phyloP scores from a whole-genome alignment of 2,888 invertebrate genomes.

The Drosophila gaucha region DNA sequence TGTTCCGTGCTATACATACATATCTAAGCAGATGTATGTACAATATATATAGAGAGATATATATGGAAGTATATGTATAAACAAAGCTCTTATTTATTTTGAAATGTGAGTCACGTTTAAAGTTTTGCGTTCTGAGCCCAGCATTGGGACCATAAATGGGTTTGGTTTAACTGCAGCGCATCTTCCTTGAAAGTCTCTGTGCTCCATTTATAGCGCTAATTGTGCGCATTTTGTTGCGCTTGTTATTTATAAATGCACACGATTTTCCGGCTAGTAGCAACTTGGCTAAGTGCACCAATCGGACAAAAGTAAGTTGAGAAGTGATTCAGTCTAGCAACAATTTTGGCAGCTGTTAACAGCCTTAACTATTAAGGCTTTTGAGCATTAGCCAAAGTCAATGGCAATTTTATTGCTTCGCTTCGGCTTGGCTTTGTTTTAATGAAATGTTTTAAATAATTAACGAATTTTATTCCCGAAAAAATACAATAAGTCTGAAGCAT shows the following conservation, averaged over 20 bases:
- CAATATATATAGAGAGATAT: neutral
- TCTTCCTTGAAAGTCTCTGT: conserved; percentile 38
- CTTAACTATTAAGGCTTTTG: conserved; percentile 48
- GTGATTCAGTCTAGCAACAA: conserved; percentile 6
- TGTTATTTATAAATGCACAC: conserved; percentile 69
- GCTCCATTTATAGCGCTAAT: conserved; percentile 74
- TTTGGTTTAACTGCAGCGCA: conserved; percentile 21
- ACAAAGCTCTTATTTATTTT: conserved; percentile 33
- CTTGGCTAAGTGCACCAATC: conserved; percentile 20
- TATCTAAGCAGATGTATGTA: neutral
- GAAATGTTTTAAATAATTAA: conserved; percentile 18
- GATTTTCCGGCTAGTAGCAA: conserved; percentile 29
- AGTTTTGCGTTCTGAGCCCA: conserved; percentile 58
- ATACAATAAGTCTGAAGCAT: neutral
- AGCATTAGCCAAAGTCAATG: conserved; percentile 42
- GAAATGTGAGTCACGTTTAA: conserved; percentile 76
- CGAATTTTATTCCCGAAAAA: neutral
- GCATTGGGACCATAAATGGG: conserved; percentile 66
- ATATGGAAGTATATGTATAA: neutral
- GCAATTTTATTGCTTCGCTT: conserved; percentile 21
- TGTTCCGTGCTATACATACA: conserved; percentile 30
- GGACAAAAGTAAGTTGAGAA: conserved; percentile 3
- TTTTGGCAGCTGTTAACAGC: conserved; percentile 46
- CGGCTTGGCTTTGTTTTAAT: conserved; percentile 16
- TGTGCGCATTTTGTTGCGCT: conserved; percentile 75